Percentiles rank a stretch among this genome's conserved stretches.
Conservation (phyloP, 2,797 vertebrate species). For the Sylvia borin region DNA sequence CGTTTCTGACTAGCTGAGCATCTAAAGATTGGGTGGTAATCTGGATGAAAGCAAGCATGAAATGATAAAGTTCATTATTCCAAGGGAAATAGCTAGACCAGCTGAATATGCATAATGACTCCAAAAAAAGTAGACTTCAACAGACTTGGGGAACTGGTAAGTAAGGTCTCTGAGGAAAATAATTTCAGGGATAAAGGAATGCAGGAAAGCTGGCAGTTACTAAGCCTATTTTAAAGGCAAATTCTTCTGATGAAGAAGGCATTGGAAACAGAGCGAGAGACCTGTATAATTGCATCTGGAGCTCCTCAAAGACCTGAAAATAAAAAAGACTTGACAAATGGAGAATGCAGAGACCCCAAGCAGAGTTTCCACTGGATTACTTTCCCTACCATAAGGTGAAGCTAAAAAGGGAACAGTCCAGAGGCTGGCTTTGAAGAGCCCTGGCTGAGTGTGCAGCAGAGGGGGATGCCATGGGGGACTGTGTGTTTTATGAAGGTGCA, state of each 20-base stretch:
- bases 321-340: conserved; percentile 32
- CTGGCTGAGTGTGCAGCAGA: neutral
- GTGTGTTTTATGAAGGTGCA: neutral
- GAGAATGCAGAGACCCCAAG: conserved; percentile 49
- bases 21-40: neutral
- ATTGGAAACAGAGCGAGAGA: conserved; percentile 47
- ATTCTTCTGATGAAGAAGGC: conserved; percentile 55
- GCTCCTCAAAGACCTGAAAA: conserved; percentile 24
- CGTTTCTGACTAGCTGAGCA: neutral
- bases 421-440: neutral
- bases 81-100: conserved; percentile 8
- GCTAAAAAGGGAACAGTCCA: neutral
- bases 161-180: conserved; percentile 54
- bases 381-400: neutral
- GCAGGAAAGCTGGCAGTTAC: conserved; percentile 49
- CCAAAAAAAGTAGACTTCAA: conserved; percentile 36
- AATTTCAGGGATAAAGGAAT: conserved; percentile 53
- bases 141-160: conserved; percentile 50
- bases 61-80: conserved; percentile 42
- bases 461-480: neutral
- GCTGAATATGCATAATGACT: conserved; percentile 28
- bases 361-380: conserved; percentile 4
- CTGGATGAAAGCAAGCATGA: conserved; percentile 1
- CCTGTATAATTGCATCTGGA: neutral
- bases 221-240: conserved; percentile 59